Conservation (phyloP, 23 tunicate genomes). For the Clavelina lepadiformis region DNA sequence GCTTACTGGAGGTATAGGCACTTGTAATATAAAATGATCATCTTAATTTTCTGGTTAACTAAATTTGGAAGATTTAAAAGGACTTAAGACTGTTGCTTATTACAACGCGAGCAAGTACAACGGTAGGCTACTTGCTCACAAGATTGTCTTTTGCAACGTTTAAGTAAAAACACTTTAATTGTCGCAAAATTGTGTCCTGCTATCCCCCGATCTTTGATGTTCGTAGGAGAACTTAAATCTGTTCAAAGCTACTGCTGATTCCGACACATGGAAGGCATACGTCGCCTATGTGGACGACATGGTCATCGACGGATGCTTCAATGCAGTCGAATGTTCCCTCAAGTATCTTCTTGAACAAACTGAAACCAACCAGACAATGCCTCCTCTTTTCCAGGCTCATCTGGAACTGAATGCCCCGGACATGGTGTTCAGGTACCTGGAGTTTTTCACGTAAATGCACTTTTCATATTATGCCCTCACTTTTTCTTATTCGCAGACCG, state of each 20-base stretch:
- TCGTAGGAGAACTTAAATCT: constrained; percentile 64
- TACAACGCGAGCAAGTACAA: no score
- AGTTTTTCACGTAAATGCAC: no score
- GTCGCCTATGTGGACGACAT: constrained; percentile 79
- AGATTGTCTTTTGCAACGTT: no score
- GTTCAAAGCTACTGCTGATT: constrained; percentile 58
- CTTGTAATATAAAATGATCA: no score
- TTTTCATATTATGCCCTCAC: no score
- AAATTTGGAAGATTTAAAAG: no score
- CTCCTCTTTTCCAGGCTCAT: constrained; percentile 83
- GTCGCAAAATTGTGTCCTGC: background rate
- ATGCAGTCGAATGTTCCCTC: constrained; percentile 81
- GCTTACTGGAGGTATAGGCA: constrained; percentile 42
- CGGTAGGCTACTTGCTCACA: no score
- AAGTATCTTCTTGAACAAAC: constrained; percentile 87
- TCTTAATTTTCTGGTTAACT: no score
- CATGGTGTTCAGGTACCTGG: constrained; percentile 86
- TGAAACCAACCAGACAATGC: constrained; percentile 44
- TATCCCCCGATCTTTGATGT: background rate
- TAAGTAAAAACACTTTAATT: no score
- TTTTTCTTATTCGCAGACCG: constrained; percentile 35
- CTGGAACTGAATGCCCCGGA: constrained; percentile 92
- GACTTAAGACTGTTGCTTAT: no score
- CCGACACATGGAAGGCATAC: constrained; percentile 82
- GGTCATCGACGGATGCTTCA: constrained; percentile 89